These are phyloP conservation scores for Sarcophilus harrisii DNA, from an alignment of 2,797 vertebrate genomes.

Conservation along the genomic window DNA sequence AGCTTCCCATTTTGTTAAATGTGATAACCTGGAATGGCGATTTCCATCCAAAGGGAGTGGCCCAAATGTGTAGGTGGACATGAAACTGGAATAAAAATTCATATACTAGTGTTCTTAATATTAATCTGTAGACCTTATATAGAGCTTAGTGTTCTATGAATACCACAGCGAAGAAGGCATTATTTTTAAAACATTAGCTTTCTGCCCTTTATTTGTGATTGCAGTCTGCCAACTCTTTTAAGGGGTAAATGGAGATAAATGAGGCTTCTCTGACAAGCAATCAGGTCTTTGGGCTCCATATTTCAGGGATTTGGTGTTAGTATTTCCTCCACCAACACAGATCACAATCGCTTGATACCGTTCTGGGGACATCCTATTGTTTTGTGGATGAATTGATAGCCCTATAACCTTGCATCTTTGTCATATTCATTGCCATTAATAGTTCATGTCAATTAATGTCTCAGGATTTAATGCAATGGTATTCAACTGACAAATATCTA, in stretches of 20 bases:
- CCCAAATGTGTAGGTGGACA: not conserved
- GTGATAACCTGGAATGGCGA: not conserved
- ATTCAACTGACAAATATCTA: not conserved
- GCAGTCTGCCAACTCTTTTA: slow-evolving; percentile 2
- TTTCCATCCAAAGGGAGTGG: not conserved
- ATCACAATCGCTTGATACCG: not conserved
- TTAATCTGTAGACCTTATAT: not conserved
- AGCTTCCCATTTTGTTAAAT: not conserved
- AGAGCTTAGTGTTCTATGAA: not conserved
- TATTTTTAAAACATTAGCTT: not conserved
- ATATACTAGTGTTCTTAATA: not conserved
- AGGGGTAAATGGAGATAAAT: slow-evolving; percentile 36
- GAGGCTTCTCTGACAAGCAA: slow-evolving; percentile 40
- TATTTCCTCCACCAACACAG: not conserved
- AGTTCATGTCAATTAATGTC: not conserved
- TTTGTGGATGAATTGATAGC: not conserved
- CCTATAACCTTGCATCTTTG: not conserved
- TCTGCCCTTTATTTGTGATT: slow-evolving; percentile 35
- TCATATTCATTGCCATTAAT: not conserved
- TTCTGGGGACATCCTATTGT: not conserved
- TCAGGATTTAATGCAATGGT: not conserved
- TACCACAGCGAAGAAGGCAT: not conserved
- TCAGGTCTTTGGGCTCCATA: not conserved
- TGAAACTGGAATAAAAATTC: not conserved
- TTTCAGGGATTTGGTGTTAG: not conserved